phyloP scores from a whole-genome alignment of 2,113 vertebrate genomes.

The Salvelinus namaycush region DNA sequence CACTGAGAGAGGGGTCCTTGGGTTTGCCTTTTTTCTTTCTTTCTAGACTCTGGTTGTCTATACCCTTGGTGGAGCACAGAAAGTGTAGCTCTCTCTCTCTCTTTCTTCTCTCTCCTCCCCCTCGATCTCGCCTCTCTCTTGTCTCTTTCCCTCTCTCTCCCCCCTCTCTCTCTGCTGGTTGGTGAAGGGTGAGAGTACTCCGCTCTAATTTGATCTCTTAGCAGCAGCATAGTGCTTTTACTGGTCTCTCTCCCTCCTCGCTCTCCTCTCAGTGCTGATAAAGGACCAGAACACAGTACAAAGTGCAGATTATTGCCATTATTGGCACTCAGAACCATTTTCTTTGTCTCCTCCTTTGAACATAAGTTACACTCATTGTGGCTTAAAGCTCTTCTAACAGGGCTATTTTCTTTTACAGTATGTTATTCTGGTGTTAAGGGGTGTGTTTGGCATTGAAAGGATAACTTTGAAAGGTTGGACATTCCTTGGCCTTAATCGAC shows the following conservation, averaged over 20 bases:
- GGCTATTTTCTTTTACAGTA: too few species aligned
- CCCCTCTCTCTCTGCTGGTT: background rate
- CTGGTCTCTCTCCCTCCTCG: background rate
- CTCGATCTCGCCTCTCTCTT: background rate
- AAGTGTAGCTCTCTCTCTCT: conserved; percentile 52
- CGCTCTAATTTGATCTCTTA: background rate
- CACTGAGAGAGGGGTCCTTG: conserved; percentile 58
- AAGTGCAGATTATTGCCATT: conserved; percentile 9
- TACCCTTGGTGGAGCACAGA: conserved; percentile 17
- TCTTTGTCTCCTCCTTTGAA: background rate
- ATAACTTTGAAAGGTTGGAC: background rate
- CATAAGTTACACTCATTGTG: too few species aligned
- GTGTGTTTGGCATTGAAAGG: too few species aligned
- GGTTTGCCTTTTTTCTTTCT: conserved; percentile 33
- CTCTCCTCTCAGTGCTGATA: background rate
- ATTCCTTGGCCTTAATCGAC: background rate
- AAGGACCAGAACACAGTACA: conserved; percentile 21
- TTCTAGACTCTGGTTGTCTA: too few species aligned
- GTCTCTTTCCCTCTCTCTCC: background rate
- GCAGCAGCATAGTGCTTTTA: background rate
- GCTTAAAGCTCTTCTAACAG: too few species aligned
- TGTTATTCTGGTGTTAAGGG: too few species aligned
- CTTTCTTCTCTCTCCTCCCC: background rate
- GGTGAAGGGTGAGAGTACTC: background rate
- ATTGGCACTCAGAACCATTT: conserved; percentile 1